Base-by-base conservation (phyloP, 2,888 invertebrate species). In the Tuta absoluta region DNA sequence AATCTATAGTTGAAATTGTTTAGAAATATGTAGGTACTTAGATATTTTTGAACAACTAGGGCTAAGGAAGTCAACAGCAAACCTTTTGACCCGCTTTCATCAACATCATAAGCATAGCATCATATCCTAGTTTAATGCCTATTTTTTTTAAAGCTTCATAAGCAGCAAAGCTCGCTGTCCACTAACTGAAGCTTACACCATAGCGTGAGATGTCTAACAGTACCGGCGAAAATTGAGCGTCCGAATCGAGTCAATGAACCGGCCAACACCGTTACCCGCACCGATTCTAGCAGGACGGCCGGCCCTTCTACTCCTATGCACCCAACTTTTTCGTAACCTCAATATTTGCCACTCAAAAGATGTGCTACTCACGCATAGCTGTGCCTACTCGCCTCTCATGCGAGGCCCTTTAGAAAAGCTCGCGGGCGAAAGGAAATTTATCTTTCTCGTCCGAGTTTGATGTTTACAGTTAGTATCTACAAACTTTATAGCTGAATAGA, bases 201-300 rank as follows among this genome's bases (percentile, higher is more conserved):
- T 75, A 72, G 77, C 78, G 80, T 80, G 81, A 86, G 87, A 89
- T 88, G 82, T 89, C 89, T 91, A 91, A 91, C 90, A 91, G 90
- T 90, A 91, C 86, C 84, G 78, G 88, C 89, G 85, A 91, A 91
- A 91, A 89, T 89, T 89, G 89, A 89, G 79, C 87, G 89, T 85
- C 90, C 90, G 89, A 91, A 91, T 85, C 86, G 80, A 88, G 91
- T 91, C 91, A 89, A 84, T 90, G 91, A 91, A 90, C 91, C 89
- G 87, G 84, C 83, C 84, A 81, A 19, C 65, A 90, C 91, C 91
- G 91, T 91, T 91, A 91, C 82, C 73, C 82, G 88, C 76, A 81
- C 85, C 82, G 82, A 85, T 84, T 86, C 87, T 87, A 88, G 83
- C 85, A 89, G 90, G 90, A 87, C 87, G 90, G 90, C 86, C 87